Evolutionary conservation across 2,888 invertebrate genomes (phyloP), one percentile per base, ranked within the genome.

Genomic region (Meganola albula): DNA sequence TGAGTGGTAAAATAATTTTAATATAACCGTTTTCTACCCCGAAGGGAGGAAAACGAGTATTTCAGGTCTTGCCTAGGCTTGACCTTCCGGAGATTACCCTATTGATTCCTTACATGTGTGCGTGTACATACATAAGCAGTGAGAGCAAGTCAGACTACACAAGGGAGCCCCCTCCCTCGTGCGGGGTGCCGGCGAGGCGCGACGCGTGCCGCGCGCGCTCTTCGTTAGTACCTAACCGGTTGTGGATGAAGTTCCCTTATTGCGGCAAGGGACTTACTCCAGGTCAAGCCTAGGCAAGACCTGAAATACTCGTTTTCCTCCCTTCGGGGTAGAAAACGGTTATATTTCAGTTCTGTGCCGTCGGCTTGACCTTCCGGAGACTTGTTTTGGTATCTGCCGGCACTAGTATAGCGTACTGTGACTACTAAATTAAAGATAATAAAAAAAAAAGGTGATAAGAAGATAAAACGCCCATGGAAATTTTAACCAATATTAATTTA

Each of bases 51-150:
- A 45, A 45, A 42, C 41, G 32, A 37, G 11, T 45, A 41, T 41
- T 44, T 44, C 31, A 44, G 35, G 36, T 42, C 36, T 38, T 42
- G 39, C 43, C 43, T 11, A 43, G 43, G 39, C 39, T 44, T 40
- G 44, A 44, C 44, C 38, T 35, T n/a, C n/a, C n/a, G n/a, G n/a
- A n/a, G n/a, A n/a, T n/a, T n/a, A n/a, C n/a, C n/a, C n/a, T n/a
- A n/a, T n/a, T n/a, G n/a, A n/a, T n/a, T n/a, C n/a, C n/a, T n/a
- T n/a, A n/a, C n/a, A n/a, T n/a, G n/a, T n/a, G n/a, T 5, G 16
- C 16, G 16, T 16, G 5, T 21, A 9, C 23, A 21, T 24, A n/a
- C 6, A 9, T 23, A 27, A 11, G 25, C n/a, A 11, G 18, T 12
- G 6, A 18, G 16, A 5, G 6, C 16, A n/a, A n/a, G n/a, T n/a